phyloP scores from a whole-genome alignment of 1,140 invertebrate genomes.

The Drosophila erecta region DNA sequence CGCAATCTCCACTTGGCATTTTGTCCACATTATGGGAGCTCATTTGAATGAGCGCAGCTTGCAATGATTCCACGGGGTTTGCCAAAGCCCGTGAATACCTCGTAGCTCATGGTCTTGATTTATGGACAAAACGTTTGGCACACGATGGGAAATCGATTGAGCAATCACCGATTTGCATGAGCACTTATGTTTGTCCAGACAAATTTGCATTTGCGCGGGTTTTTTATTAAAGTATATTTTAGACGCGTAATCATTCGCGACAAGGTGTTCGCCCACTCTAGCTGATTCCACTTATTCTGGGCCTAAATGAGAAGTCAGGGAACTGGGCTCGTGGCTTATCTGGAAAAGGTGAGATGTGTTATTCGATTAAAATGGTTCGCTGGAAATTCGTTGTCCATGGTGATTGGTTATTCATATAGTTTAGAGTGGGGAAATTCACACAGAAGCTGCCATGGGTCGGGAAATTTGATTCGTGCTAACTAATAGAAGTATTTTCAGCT shows the following conservation, averaged over 20 bases:
- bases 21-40: conserved; percentile 13
- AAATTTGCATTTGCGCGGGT: conserved; percentile 22
- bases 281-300: conserved; percentile 4
- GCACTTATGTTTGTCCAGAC: conserved; percentile 32
- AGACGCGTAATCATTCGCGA: conserved; percentile 12
- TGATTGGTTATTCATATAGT: neutral
- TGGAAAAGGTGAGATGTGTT: conserved; percentile 6
- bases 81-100: conserved; percentile 17
- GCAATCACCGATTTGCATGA: conserved; percentile 39
- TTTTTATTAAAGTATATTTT: conserved; percentile 18
- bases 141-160: conserved; percentile 37
- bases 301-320: neutral
- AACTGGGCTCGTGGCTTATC: conserved; percentile 17
- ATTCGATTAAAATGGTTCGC: conserved; percentile 5
- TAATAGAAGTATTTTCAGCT: no score
- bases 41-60: conserved; percentile 58
- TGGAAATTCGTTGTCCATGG: conserved; percentile 3
- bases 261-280: conserved; percentile 22
- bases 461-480: no score
- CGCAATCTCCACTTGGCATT: conserved; percentile 49
- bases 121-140: conserved; percentile 46
- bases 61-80: conserved; percentile 18
- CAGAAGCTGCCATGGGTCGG: neutral
- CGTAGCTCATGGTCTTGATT: conserved; percentile 41
- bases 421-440: neutral